phyloP scores from a whole-genome alignment of 2,888 invertebrate genomes.

The Drosophila meridiana region DNA sequence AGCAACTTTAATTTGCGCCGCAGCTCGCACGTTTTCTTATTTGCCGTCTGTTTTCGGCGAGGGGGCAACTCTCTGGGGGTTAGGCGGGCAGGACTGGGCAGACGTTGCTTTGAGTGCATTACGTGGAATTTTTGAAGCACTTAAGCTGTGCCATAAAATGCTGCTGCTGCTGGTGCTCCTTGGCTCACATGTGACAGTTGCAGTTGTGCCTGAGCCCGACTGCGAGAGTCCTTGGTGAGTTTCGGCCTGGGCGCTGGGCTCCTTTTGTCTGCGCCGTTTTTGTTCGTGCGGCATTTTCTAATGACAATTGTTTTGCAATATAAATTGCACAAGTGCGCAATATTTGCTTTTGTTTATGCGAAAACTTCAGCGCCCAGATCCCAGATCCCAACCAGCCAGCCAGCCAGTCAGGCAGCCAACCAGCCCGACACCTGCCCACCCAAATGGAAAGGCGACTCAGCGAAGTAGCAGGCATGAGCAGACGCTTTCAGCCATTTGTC shows the following conservation, averaged over 20 bases:
- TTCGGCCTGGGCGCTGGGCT: slow-evolving; percentile 46
- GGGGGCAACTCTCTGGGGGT: slow-evolving; percentile 37
- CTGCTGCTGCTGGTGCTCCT: slow-evolving; percentile 59
- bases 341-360: slow-evolving; percentile 82
- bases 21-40: slow-evolving; percentile 80
- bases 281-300: slow-evolving; percentile 82
- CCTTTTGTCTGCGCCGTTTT: slow-evolving; percentile 76
- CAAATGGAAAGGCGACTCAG: slow-evolving; percentile 59
- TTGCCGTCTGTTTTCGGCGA: slow-evolving; percentile 62
- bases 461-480: slow-evolving; percentile 45
- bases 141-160: slow-evolving; percentile 80
- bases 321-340: slow-evolving; percentile 84
- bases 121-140: slow-evolving; percentile 83
- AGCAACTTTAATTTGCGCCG: slow-evolving; percentile 76
- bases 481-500: slow-evolving; percentile 76
- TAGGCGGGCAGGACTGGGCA: slow-evolving; percentile 48
- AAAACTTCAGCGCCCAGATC: slow-evolving; percentile 63
- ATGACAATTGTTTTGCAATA: slow-evolving; percentile 84
- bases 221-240: slow-evolving; percentile 58
- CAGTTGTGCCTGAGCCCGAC: slow-evolving; percentile 48
- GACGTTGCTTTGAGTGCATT: slow-evolving; percentile 82
- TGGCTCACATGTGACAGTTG: slow-evolving; percentile 68
- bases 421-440: slow-evolving; percentile 76
- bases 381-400: slow-evolving; percentile 12
- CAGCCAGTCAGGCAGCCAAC: slow-evolving; percentile 41